A percentile compares a stretch with the other conserved stretches of the same genome.
Evolutionary conservation across 2,797 vertebrate genomes (phyloP).

Genomic region (Coregonus sp.): DNA sequence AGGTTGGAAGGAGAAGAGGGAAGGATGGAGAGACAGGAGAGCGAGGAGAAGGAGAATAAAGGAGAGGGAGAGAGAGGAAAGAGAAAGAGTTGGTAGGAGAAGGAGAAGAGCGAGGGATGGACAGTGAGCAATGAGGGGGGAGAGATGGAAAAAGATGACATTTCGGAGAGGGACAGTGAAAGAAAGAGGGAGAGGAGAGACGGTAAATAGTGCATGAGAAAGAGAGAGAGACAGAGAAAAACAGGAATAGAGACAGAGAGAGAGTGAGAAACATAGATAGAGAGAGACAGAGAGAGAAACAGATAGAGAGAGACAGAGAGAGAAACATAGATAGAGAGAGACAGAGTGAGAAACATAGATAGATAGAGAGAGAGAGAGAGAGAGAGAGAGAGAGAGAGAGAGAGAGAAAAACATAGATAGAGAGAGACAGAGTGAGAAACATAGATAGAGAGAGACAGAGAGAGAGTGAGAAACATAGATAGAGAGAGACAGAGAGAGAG

Average conservation of each 20-base stretch:
- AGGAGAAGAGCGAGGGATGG: neutral
- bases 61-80: conserved; percentile 19
- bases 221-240: neutral
- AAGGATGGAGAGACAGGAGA: conserved; percentile 26
- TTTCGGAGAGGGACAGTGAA: conserved; percentile 27
- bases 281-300: neutral
- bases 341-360: neutral
- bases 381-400: no score
- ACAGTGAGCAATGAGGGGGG: neutral
- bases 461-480: no score
- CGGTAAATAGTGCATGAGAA: conserved; percentile 3
- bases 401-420: no score
- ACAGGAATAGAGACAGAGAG: neutral
- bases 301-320: neutral
- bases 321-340: neutral
- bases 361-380: no score
- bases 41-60: conserved; percentile 26
- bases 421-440: no score
- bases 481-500: no score
- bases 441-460: no score
- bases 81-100: neutral
- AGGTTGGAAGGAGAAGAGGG: conserved; percentile 16
- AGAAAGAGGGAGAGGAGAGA: conserved; percentile 10
- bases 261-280: neutral
- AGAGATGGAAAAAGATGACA: conserved; percentile 24